phyloP scores from a whole-genome alignment of 2,888 invertebrate genomes.

The Hartigia nigra region DNA sequence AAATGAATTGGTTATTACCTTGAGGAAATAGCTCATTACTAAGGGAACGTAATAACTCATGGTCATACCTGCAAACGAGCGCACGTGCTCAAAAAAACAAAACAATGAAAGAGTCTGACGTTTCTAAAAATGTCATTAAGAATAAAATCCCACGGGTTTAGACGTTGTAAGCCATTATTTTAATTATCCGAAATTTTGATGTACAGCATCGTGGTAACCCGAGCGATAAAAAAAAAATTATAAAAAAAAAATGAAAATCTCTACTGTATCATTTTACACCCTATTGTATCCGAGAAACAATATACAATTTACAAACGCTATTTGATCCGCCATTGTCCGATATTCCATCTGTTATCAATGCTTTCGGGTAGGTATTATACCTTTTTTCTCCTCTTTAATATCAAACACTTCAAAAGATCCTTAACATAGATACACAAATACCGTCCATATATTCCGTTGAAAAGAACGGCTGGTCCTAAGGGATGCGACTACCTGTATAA shows the following conservation, averaged over 20 bases:
- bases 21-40: not conserved
- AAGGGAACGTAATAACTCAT: not conserved
- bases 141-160: no score
- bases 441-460: not conserved
- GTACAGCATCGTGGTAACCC: not conserved
- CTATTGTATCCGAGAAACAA: not conserved
- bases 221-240: not conserved
- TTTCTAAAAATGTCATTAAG: no score
- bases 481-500: not conserved
- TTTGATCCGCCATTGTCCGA: not conserved
- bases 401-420: not conserved
- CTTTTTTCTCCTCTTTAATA: not conserved
- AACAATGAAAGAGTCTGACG: no score
- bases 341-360: not conserved
- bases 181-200: not conserved
- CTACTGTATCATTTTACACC: not conserved
- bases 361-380: not conserved
- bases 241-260: not conserved
- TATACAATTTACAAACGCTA: not conserved
- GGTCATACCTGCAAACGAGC: not conserved
- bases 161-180: no score
- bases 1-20: constrained; percentile 1
- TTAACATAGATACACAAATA: not conserved
- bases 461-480: not conserved
- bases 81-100: no score